These are phyloP conservation scores for Actinia equina DNA, from an alignment of 64 coral and sea anemone genomes.

Conservation along the genomic window DNA sequence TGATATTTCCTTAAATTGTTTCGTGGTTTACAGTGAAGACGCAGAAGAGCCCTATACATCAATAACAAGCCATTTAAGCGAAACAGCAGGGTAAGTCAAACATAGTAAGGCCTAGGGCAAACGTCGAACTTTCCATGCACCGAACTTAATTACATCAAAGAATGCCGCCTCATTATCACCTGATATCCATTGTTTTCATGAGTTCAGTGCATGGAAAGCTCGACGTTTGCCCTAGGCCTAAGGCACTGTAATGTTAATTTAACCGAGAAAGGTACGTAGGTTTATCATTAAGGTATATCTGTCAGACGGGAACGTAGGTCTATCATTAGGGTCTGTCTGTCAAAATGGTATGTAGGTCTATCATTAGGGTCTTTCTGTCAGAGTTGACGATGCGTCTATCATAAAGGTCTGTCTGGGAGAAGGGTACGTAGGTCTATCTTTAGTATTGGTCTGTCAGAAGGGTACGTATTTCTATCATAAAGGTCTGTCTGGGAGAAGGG, in stretches of 20 bases:
- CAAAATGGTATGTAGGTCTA: background rate
- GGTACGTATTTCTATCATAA: too few relatives aligned
- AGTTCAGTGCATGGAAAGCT: too few relatives aligned
- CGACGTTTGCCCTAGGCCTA: too few relatives aligned
- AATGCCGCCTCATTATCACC: too few relatives aligned
- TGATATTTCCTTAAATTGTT: background rate
- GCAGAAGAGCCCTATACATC: conserved; percentile 73
- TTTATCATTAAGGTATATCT: background rate
- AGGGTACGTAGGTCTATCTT: too few relatives aligned
- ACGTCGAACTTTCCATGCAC: too few relatives aligned
- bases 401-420: too few relatives aligned
- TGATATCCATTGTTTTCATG: too few relatives aligned
- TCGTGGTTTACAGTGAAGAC: conserved; percentile 45
- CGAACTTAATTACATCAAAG: too few relatives aligned
- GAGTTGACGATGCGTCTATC: background rate
- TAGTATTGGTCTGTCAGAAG: too few relatives aligned
- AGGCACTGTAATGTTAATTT: background rate
- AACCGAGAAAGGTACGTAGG: background rate
- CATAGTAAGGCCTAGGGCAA: too few relatives aligned
- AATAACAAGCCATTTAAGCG: conserved; percentile 75
- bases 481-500: too few relatives aligned
- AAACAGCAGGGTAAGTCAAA: conserved; percentile 82
- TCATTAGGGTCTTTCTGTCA: background rate
- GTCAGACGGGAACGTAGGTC: background rate
- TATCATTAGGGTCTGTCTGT: background rate